Evolutionary conservation across 2,797 vertebrate genomes (phyloP).

Genomic region (Gila robusta): DNA sequence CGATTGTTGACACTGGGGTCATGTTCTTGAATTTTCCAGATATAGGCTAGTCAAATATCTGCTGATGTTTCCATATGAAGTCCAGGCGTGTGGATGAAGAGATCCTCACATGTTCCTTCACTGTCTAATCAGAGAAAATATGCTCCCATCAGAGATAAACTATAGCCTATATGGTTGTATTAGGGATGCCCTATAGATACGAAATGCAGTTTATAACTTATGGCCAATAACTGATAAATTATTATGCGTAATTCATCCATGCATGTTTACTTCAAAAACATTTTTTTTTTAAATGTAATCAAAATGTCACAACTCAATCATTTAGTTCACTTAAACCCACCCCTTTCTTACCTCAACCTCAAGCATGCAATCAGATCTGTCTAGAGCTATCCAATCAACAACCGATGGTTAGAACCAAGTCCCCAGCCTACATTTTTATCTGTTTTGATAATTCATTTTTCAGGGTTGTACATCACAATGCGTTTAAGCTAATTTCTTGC

Average conservation of each 20-base stretch:
- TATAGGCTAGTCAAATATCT: not conserved
- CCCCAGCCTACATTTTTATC: not conserved
- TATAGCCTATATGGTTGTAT: not conserved
- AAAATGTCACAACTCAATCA: too few species aligned
- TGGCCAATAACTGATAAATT: not conserved
- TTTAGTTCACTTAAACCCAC: too few species aligned
- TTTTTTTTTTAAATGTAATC: too few species aligned
- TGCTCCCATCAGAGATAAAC: not conserved
- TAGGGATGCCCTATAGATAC: not conserved
- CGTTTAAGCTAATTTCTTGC: too few species aligned
- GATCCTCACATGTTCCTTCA: not conserved
- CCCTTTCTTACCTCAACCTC: not conserved
- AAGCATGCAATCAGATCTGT: not conserved
- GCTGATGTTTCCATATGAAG: not conserved
- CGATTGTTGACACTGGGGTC: constrained; percentile 2
- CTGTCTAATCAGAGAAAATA: not conserved
- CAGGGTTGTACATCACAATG: not conserved
- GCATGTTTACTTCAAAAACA: not conserved
- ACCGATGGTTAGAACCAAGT: not conserved
- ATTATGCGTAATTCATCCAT: not conserved
- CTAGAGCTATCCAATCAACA: not conserved
- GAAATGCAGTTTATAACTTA: not conserved
- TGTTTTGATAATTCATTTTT: not conserved
- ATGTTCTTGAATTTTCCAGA: not conserved
- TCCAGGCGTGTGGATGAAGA: not conserved